Conservation (phyloP, 1,140 invertebrate species). For the Pteromalus puparum region DNA sequence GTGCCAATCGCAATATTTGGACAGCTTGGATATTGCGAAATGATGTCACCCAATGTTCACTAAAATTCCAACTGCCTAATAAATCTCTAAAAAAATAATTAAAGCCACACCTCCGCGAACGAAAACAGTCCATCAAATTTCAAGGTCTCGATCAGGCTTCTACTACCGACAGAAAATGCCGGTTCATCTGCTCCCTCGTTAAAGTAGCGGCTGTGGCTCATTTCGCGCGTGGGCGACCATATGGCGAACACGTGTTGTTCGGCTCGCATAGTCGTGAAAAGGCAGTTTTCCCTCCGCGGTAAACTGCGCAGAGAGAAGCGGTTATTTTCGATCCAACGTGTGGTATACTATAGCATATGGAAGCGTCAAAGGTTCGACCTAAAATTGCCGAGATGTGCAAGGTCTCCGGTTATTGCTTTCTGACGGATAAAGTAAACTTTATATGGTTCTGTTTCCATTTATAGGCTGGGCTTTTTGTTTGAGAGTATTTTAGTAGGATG, state of each 20-base stretch:
- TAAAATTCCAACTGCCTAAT: neutral
- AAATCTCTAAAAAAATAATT: neutral
- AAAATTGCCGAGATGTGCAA: neutral
- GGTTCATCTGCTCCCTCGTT: slow-evolving; percentile 6
- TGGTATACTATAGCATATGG: neutral
- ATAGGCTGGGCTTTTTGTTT: neutral
- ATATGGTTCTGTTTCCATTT: neutral
- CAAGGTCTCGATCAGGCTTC: slow-evolving; percentile 30
- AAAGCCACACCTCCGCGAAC: neutral
- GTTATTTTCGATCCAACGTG: neutral
- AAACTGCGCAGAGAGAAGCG: neutral
- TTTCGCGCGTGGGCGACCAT: slow-evolving; percentile 16
- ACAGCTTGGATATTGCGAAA: neutral
- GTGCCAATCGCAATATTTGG: neutral
- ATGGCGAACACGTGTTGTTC: slow-evolving; percentile 31
- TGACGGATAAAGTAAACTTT: neutral
- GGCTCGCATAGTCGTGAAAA: slow-evolving; percentile 9
- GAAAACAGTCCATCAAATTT: neutral
- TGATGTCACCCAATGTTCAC: neutral
- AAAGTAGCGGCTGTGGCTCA: slow-evolving; percentile 5
- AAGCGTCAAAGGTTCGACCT: neutral
- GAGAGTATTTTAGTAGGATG: too few species aligned
- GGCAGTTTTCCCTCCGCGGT: neutral
- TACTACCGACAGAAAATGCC: neutral
- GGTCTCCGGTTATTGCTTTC: neutral